Evolutionary conservation across 2,113 vertebrate genomes (phyloP).

Genomic region (Microcebus tavaratra): DNA sequence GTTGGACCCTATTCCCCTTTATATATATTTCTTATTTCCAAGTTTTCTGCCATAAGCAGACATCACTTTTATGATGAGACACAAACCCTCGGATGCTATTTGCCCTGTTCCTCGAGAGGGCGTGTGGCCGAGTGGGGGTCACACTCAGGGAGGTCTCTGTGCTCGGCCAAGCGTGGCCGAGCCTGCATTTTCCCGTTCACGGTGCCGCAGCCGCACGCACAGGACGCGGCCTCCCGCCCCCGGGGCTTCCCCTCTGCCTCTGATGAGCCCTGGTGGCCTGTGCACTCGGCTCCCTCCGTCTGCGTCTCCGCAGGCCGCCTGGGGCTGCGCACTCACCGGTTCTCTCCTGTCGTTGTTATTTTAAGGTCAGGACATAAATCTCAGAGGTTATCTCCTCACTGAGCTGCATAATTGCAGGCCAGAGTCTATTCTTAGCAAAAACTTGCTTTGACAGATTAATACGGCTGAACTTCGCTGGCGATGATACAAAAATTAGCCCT

Average conservation of each 20-base stretch:
- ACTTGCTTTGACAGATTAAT: slow-evolving; percentile 30
- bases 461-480: not conserved
- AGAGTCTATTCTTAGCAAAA: slow-evolving; percentile 11
- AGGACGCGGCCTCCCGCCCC: not conserved
- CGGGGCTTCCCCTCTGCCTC: fast-evolving
- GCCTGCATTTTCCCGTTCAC: fast-evolving
- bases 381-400: not conserved
- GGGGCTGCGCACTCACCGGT: fast-evolving
- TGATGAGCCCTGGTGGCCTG: fast-evolving
- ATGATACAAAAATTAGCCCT: not conserved
- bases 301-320: not conserved
- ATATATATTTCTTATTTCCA: not conserved
- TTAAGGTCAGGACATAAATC: not conserved
- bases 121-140: fast-evolving
- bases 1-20: fast-evolving
- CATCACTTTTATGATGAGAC: not conserved
- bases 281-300: fast-evolving
- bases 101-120: not conserved
- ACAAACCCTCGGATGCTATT: fast-evolving
- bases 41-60: not conserved
- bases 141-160: fast-evolving
- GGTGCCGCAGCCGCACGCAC: fast-evolving
- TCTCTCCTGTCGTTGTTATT: not conserved
- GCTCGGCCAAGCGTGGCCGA: fast-evolving
- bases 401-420: not conserved